Conservation (phyloP, 1,140 invertebrate species). For the Aphelenchoides avenae region DNA sequence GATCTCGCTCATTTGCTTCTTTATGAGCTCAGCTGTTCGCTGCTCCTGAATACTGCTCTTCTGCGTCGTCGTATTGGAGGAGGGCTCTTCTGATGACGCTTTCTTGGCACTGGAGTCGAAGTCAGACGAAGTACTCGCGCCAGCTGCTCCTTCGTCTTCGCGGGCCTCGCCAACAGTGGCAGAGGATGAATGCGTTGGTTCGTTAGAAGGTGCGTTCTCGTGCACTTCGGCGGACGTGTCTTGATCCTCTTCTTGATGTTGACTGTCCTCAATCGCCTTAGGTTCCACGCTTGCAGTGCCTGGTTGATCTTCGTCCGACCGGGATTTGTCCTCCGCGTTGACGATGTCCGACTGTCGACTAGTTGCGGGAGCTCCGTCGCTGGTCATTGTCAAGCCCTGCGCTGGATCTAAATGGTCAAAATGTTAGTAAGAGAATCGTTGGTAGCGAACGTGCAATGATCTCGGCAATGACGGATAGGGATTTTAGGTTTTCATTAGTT, state of each 20-base stretch:
- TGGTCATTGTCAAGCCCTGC: too few species aligned
- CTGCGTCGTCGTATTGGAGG: constrained; percentile 1
- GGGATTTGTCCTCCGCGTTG: background rate
- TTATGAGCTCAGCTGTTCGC: constrained; percentile 46
- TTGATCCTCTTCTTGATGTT: background rate
- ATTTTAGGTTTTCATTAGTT: too few species aligned
- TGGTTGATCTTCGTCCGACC: constrained; percentile 2
- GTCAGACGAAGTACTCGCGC: too few species aligned
- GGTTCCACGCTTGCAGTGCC: constrained; percentile 2
- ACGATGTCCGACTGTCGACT: constrained; percentile 12
- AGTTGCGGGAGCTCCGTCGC: too few species aligned
- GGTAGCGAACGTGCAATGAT: too few species aligned
- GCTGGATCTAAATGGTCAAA: too few species aligned
- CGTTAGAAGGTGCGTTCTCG: background rate
- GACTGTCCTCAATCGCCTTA: constrained; percentile 1
- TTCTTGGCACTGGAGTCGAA: constrained; percentile 11
- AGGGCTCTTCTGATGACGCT: constrained; percentile 11
- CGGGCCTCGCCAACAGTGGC: constrained; percentile 1
- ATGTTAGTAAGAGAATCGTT: too few species aligned
- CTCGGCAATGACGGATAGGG: too few species aligned
- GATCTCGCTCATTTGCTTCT: constrained; percentile 56
- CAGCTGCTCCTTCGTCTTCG: too few species aligned
- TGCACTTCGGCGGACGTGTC: background rate
- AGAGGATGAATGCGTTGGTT: constrained; percentile 7
- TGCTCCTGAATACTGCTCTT: constrained; percentile 20